These are phyloP conservation scores for Tenualosa thibaudeaui DNA, from an alignment of 2,797 vertebrate genomes.

Conservation along the genomic window DNA sequence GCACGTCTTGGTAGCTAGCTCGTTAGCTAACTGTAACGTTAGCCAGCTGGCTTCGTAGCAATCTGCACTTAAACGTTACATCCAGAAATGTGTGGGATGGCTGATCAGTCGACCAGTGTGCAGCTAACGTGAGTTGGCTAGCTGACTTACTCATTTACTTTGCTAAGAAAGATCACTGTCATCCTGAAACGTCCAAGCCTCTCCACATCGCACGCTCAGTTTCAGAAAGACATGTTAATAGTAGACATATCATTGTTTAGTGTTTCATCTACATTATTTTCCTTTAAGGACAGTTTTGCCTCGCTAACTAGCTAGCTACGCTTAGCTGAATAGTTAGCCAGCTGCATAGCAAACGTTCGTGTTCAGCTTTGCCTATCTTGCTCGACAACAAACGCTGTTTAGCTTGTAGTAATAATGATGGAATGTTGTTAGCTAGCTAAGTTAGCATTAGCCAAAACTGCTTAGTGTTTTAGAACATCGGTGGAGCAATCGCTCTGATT, in stretches of 20 bases:
- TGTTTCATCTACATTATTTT: neutral
- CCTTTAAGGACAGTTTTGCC: neutral
- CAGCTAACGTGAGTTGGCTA: slow-evolving; percentile 24
- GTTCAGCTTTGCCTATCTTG: neutral
- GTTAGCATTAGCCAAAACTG: neutral
- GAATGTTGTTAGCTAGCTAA: neutral
- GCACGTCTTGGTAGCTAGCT: slow-evolving; percentile 19
- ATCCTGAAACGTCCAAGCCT: neutral
- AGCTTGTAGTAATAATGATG: slow-evolving; percentile 2
- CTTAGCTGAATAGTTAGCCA: slow-evolving; percentile 50
- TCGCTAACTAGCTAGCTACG: neutral
- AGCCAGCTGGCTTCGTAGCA: slow-evolving; percentile 8
- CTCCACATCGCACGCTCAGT: neutral
- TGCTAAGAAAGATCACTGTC: neutral
- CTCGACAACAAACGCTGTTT: slow-evolving; percentile 34
- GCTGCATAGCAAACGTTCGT: slow-evolving; percentile 1
- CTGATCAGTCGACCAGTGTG: slow-evolving; percentile 17
- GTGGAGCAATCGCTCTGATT: neutral
- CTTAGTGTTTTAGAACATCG: neutral
- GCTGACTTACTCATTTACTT: neutral
- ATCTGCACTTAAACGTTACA: slow-evolving; percentile 48
- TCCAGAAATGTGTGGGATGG: slow-evolving; percentile 59
- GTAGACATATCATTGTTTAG: neutral
- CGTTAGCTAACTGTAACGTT: slow-evolving; percentile 70
- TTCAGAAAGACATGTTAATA: neutral